phyloP scores from a whole-genome alignment of 1,140 invertebrate genomes.

The Drosophila athabasca region DNA sequence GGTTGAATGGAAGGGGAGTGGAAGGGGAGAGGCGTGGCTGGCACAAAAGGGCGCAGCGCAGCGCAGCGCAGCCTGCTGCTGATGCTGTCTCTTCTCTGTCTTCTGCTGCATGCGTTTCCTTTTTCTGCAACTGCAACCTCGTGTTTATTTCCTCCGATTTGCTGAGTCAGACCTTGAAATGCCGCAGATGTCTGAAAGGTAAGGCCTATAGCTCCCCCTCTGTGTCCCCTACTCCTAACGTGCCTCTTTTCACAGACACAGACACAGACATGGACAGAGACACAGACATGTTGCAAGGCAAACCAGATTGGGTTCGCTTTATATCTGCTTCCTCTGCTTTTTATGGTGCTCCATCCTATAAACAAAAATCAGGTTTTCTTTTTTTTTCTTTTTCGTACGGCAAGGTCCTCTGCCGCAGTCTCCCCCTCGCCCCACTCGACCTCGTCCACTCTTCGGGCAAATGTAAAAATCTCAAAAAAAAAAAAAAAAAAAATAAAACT shows the following conservation, averaged over 20 bases:
- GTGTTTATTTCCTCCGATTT: conserved; percentile 45
- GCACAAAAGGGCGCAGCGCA: conserved; percentile 65
- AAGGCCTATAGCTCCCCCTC: conserved; percentile 9
- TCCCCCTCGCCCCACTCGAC: not conserved
- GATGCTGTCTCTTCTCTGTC: conserved; percentile 25
- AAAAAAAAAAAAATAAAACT: conserved; percentile 32
- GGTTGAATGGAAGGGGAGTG: not conserved
- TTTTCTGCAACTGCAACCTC: conserved; percentile 2
- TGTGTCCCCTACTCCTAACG: not conserved
- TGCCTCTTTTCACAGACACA: conserved; percentile 8
- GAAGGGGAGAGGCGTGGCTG: conserved; percentile 24
- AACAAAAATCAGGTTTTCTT: conserved; percentile 64
- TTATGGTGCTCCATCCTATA: conserved; percentile 20
- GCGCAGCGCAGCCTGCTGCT: conserved; percentile 54
- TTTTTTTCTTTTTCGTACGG: conserved; percentile 44
- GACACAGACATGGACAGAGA: no score
- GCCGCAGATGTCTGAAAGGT: conserved; percentile 75
- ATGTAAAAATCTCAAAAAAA: conserved; percentile 59
- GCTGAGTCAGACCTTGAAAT: conserved; percentile 81
- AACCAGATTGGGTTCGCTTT: conserved; percentile 68
- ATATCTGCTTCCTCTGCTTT: not conserved
- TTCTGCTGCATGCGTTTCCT: conserved; percentile 13
- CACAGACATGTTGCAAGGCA: conserved; percentile 51
- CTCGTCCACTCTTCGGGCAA: conserved; percentile 41
- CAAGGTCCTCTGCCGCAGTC: conserved; percentile 65